Conservation (phyloP, 2,888 invertebrate species). For the Rhimphoctona megacephalus region DNA sequence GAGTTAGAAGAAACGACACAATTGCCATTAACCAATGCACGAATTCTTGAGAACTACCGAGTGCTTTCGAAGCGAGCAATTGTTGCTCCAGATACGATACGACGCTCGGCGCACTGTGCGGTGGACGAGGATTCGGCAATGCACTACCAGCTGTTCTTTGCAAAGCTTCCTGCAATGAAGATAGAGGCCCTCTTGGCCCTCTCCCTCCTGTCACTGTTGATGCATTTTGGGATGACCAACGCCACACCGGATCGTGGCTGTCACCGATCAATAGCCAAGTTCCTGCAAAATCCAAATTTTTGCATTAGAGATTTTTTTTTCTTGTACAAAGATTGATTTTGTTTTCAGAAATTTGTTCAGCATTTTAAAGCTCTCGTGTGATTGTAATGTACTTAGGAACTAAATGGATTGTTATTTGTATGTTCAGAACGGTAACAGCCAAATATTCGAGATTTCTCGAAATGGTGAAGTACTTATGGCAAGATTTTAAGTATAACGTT, state of each 20-base stretch:
- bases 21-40: conserved; percentile 90
- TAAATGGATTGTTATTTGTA: no score
- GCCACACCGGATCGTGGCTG: conserved; percentile 84
- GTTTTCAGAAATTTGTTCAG: no score
- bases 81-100: conserved; percentile 89
- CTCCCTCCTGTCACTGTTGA: conserved; percentile 79
- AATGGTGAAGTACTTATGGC: no score
- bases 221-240: conserved; percentile 83
- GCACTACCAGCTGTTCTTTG: conserved; percentile 80
- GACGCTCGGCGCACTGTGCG: conserved; percentile 81
- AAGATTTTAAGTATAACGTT: no score
- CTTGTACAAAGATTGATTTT: no score
- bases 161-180: conserved; percentile 82
- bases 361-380: no score
- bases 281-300: conserved; percentile 69
- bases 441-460: no score
- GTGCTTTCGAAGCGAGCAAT: conserved; percentile 89
- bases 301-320: not conserved
- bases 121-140: conserved; percentile 79
- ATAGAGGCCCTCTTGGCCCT: conserved; percentile 82
- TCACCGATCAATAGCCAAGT: conserved; percentile 86
- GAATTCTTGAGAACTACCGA: conserved; percentile 91
- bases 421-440: no score
- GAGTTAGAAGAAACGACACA: conserved; percentile 86
- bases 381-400: no score